A percentile compares a stretch with the other conserved stretches of the same genome.
These are phyloP conservation scores for Meteorus cinctellus DNA, from an alignment of 2,888 invertebrate species.

Conservation along the genomic window DNA sequence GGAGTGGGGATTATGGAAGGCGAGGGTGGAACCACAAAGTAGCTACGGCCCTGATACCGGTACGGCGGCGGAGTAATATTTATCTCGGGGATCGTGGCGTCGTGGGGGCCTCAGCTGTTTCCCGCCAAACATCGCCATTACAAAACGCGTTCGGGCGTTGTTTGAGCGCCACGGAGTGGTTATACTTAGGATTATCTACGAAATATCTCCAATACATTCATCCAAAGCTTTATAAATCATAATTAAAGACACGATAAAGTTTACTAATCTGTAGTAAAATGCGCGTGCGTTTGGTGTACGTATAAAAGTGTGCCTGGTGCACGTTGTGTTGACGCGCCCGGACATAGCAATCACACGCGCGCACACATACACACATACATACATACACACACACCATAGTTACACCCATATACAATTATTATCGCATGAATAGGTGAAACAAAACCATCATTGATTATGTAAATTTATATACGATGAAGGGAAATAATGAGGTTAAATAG, in stretches of 20 bases:
- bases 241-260: neutral
- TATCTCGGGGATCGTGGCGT: conserved; percentile 50
- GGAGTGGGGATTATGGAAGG: neutral
- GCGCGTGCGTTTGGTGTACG: neutral
- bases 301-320: neutral
- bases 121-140: conserved; percentile 81
- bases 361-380: neutral
- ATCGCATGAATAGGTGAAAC: neutral
- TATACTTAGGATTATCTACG: conserved; percentile 55
- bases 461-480: neutral
- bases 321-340: neutral
- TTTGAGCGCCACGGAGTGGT: conserved; percentile 70
- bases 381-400: neutral
- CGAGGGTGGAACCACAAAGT: neutral
- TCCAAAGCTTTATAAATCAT: neutral
- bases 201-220: neutral
- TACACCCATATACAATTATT: neutral
- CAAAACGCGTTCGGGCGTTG: conserved; percentile 75
- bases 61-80: conserved; percentile 60
- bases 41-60: conserved; percentile 52
- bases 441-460: neutral
- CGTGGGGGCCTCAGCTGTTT: conserved; percentile 79
- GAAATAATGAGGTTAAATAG: neutral
- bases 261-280: neutral
- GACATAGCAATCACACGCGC: neutral